Conservation (phyloP, 2,888 invertebrate species). For the Leptodirus hochenwartii region DNA sequence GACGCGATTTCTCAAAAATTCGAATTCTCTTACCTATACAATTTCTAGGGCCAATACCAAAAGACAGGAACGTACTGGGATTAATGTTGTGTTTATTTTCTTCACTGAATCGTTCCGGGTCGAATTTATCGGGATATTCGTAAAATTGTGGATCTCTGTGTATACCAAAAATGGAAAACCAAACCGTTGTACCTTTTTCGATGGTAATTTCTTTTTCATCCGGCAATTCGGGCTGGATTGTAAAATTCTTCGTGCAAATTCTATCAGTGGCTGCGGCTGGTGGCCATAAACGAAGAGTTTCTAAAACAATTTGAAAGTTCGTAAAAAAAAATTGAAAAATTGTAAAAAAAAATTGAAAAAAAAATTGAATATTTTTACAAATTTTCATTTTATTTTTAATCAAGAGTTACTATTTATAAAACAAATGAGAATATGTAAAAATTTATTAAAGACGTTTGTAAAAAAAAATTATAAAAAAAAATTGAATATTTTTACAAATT, state of each 20-base stretch:
- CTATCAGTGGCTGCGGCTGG: slow-evolving; percentile 29
- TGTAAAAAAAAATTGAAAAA: no score
- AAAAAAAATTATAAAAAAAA: no score
- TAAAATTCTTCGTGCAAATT: slow-evolving; percentile 31
- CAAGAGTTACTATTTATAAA: no score
- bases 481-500: no score
- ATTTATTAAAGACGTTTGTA: no score
- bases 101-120: slow-evolving; percentile 33
- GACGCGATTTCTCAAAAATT: background rate
- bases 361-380: no score
- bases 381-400: no score
- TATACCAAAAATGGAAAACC: slow-evolving; percentile 29
- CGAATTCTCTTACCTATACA: slow-evolving; percentile 20
- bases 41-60: slow-evolving; percentile 27
- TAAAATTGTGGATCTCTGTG: slow-evolving; percentile 37
- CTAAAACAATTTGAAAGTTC: slow-evolving; percentile 12
- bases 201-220: slow-evolving; percentile 18
- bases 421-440: no score
- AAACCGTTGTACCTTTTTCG: slow-evolving; percentile 29
- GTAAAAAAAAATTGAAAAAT: background rate
- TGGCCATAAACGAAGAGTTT: slow-evolving; percentile 31
- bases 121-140: slow-evolving; percentile 32
- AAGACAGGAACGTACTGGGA: slow-evolving; percentile 32
- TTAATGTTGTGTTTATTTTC: slow-evolving; percentile 31
- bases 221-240: slow-evolving; percentile 22